A percentile compares a stretch with the other conserved stretches of the same genome.
Conservation (phyloP, 2,113 vertebrate genomes). For the Antennarius striatus region DNA sequence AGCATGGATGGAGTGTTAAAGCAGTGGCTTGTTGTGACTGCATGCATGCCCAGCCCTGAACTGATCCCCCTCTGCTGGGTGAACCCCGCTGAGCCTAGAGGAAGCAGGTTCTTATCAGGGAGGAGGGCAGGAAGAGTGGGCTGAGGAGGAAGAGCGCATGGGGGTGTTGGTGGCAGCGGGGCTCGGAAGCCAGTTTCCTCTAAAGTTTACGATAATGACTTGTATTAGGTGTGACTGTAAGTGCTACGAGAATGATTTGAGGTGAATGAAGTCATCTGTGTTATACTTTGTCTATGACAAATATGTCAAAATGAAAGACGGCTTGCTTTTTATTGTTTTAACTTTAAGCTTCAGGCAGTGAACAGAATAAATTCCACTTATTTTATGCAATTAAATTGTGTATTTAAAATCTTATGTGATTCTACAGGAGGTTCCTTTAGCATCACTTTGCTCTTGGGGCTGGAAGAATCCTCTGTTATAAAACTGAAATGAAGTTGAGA, state of each 20-base stretch:
- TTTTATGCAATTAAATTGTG: too few relatives aligned
- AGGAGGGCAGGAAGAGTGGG: slow-evolving; percentile 63
- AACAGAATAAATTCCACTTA: too few relatives aligned
- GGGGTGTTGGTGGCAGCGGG: slow-evolving; percentile 31
- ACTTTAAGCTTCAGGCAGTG: too few relatives aligned
- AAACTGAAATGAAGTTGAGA: too few relatives aligned
- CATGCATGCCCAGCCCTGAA: slow-evolving; percentile 63
- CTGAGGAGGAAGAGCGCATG: slow-evolving; percentile 54
- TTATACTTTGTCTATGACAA: not conserved
- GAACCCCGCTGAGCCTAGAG: slow-evolving; percentile 63
- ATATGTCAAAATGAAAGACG: too few relatives aligned
- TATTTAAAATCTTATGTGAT: too few relatives aligned
- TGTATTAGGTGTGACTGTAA: not conserved
- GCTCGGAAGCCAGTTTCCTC: slow-evolving; percentile 37
- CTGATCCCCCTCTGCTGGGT: slow-evolving; percentile 45
- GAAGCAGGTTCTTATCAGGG: slow-evolving; percentile 65
- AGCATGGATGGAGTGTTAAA: slow-evolving; percentile 18
- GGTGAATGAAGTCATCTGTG: too few relatives aligned
- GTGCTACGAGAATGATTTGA: not conserved
- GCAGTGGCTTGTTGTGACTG: slow-evolving; percentile 41
- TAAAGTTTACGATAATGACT: slow-evolving; percentile 22
- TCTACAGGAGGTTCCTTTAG: too few relatives aligned
- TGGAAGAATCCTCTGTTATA: too few relatives aligned
- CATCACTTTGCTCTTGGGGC: too few relatives aligned
- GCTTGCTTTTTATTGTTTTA: too few relatives aligned